Conservation (phyloP, 2,113 vertebrate genomes). For the Alouatta palliata region DNA sequence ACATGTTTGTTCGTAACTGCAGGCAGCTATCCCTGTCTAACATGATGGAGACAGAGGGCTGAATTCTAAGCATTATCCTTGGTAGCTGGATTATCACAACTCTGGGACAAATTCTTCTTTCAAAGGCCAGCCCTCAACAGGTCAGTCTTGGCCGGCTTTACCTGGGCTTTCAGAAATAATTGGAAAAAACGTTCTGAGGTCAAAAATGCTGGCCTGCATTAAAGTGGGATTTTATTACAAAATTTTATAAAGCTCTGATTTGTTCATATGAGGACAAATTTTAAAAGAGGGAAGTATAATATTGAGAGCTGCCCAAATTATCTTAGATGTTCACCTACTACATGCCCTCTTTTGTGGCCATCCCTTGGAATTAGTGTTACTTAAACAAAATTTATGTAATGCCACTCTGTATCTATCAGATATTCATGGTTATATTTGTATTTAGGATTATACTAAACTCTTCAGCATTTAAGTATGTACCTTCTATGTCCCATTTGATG, state of each 20-base stretch:
- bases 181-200: neutral
- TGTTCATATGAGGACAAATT: neutral
- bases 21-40: neutral
- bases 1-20: neutral
- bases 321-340: neutral
- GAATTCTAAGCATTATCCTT: neutral
- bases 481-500: neutral
- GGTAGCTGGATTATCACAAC: neutral
- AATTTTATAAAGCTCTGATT: neutral
- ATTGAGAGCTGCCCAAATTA: neutral
- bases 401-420: neutral
- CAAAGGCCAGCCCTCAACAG: neutral
- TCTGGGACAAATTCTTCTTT: neutral
- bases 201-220: neutral
- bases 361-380: neutral
- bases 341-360: neutral
- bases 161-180: neutral
- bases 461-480: neutral
- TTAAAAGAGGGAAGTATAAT: neutral
- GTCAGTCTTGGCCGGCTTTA: neutral
- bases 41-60: neutral
- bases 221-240: neutral
- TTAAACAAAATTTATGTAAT: neutral
- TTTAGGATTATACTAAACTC: neutral
- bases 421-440: neutral